Conservation (phyloP, 2,888 invertebrate genomes). For the Thelaira solivaga region DNA sequence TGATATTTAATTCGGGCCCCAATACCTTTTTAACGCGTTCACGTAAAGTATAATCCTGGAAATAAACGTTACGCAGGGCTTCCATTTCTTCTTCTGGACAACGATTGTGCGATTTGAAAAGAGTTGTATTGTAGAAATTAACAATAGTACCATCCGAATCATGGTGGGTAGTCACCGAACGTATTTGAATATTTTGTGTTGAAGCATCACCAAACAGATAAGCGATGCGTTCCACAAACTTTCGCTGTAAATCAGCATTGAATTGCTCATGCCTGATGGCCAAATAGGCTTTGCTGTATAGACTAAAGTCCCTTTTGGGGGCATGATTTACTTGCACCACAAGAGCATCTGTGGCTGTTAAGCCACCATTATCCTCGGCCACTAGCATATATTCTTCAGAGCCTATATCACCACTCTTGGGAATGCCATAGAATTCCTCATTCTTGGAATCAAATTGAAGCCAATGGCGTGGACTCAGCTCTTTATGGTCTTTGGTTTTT, state of each 20-base stretch:
- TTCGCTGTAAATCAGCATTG: slow-evolving; percentile 86
- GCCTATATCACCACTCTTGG: slow-evolving; percentile 84
- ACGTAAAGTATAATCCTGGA: slow-evolving; percentile 80
- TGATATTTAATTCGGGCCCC: slow-evolving; percentile 82
- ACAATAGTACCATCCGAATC: slow-evolving; percentile 82
- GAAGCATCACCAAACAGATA: slow-evolving; percentile 86
- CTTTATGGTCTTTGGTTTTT: slow-evolving; percentile 84
- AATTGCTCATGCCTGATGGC: slow-evolving; percentile 84
- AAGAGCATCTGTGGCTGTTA: slow-evolving; percentile 87
- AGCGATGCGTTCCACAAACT: slow-evolving; percentile 88
- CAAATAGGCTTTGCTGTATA: slow-evolving; percentile 89
- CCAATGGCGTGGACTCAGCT: slow-evolving; percentile 86
- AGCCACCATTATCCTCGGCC: slow-evolving; percentile 85
- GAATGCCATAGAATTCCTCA: slow-evolving; percentile 93
- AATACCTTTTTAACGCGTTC: slow-evolving; percentile 80
- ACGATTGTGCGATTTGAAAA: slow-evolving; percentile 74
- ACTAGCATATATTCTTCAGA: slow-evolving; percentile 87
- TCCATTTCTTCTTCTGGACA: slow-evolving; percentile 89
- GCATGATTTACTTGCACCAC: slow-evolving; percentile 85
- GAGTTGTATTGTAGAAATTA: slow-evolving; percentile 88
- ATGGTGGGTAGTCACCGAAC: slow-evolving; percentile 79
- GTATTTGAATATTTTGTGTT: slow-evolving; percentile 85
- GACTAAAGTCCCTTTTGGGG: slow-evolving; percentile 82
- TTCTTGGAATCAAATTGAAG: slow-evolving; percentile 92
- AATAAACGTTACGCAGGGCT: slow-evolving; percentile 83